Conservation (phyloP, 2,797 vertebrate species). For the Anomalospiza imberbis region DNA sequence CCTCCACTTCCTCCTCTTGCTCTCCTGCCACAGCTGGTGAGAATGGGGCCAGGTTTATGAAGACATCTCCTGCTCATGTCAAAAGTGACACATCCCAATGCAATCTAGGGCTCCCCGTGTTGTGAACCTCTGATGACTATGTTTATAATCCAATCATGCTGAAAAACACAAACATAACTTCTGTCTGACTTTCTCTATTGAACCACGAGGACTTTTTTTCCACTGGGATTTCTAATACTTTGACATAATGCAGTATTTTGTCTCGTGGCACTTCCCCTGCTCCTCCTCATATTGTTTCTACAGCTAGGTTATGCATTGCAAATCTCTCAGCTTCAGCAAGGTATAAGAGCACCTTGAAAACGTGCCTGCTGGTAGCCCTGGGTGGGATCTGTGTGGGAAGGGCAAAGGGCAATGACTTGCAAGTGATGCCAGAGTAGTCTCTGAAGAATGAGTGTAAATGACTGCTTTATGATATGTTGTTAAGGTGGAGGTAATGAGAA, state of each 20-base stretch:
- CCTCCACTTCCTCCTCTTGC: neutral
- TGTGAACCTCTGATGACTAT: neutral
- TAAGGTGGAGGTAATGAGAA: slow-evolving; percentile 8
- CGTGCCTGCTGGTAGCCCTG: neutral
- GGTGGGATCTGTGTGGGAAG: neutral
- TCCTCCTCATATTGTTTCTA: neutral
- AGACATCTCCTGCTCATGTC: neutral
- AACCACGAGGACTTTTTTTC: neutral
- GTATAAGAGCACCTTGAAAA: neutral
- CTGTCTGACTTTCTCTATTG: slow-evolving; percentile 7
- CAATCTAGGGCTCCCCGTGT: neutral
- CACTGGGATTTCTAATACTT: neutral
- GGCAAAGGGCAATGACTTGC: neutral
- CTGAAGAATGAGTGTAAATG: neutral
- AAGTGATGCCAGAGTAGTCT: neutral
- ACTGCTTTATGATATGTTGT: neutral
- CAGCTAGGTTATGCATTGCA: neutral
- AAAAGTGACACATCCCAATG: neutral
- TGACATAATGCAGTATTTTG: neutral
- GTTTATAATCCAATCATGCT: slow-evolving; percentile 47
- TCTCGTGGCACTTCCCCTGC: neutral
- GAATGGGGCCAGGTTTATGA: neutral
- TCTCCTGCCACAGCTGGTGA: neutral
- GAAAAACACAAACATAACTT: slow-evolving; percentile 16
- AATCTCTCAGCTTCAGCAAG: neutral